Base-by-base conservation (phyloP, 2,888 invertebrate species). In the Chaetoderma sp. region DNA sequence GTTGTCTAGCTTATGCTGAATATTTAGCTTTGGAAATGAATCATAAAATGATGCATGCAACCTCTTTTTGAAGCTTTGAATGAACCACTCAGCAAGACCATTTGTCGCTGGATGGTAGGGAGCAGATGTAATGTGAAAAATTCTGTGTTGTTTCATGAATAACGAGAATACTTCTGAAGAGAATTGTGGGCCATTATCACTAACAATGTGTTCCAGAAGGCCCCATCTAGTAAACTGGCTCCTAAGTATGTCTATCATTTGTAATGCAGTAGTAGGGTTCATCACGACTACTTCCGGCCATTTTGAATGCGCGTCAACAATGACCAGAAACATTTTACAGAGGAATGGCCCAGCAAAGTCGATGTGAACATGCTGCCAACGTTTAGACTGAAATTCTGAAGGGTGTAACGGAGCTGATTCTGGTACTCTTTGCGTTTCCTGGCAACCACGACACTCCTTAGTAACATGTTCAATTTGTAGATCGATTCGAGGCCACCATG, bases 331-430 rank as follows among this genome's bases (percentile, higher is more conserved):
- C 47, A 66, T 70, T 47, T 56, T 52, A 3, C 70, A 71, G 45
- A 62, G 13, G 33, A 71, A 60, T 33, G 66, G 74, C 23, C 72
- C 75, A n/a, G 77, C 77, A 58, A 68, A 75, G 55, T 79, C 77
- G 21, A n/a, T n/a, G n/a, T n/a, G n/a, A n/a, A n/a, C n/a, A n/a
- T n/a, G n/a, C n/a, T n/a, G n/a, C n/a, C n/a, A 80, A 13, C 76
- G 72, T 33, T 65, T 61, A 10, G 54, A 59, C 16, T 78, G 78
- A 44, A 59, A 71, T 55, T 70, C 67, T 76, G 75, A 81, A 4
- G 72, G 74, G 45, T 77, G 75, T 13, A 77, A 39, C 1, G 75
- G 70, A 18, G 74, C 68, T 25, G 52, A 62, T 30, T 68, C 18
- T 18, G 74, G 76, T 42, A 23, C 32, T 16, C 58, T 65, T 18